Evolutionary conservation across 2,797 vertebrate species (phyloP), one percentile per base, ranked within the genome.

Genomic region (Phalloptychus januarius): DNA sequence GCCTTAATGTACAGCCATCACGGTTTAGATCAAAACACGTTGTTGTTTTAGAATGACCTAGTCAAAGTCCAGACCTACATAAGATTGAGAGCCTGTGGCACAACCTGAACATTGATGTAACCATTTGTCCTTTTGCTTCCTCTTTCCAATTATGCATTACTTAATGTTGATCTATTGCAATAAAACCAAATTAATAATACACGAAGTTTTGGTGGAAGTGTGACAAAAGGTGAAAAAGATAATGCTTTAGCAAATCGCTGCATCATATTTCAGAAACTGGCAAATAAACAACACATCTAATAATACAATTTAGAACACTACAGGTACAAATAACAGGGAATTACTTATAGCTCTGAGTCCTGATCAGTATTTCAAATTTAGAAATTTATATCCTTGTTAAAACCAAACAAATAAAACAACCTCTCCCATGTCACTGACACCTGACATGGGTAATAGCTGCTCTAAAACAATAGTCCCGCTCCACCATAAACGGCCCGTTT

Each of bases 401-500:
- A 0, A 13, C 2, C 75, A 65, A 76, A 75, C 42, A 40, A 25
- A n/a, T 2, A 50, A 20, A 52, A 18, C 44, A 75, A 7, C 12
- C 33, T 77, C 7, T 18, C 46, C 13, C 2, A 2, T 63, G 15
- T 46, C 31, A 28, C 3, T 10, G 33, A 7, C 36, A 71, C 36
- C 65, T n/a, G 28, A 46, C n/a, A n/a, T n/a, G n/a, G n/a, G n/a
- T n/a, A n/a, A n/a, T n/a, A n/a, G 12, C 2, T 4, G 20, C 40
- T 73, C 20, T 71, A 18, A 72, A 75, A 82, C 33, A 23, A 45
- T 36, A 70, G 82, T 83, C 80, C 74, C 82, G 78, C 56, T 80
- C 40, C 1, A 1, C 74, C 78, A 81, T 95, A 94, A 94, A 93
- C 7, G 46, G 87, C 79, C 82, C 25, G 18, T 88, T 94, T 95